These are phyloP conservation scores for Plumapathes pennacea DNA, from an alignment of 92 coral and sea anemone species.

Conservation along the genomic window DNA sequence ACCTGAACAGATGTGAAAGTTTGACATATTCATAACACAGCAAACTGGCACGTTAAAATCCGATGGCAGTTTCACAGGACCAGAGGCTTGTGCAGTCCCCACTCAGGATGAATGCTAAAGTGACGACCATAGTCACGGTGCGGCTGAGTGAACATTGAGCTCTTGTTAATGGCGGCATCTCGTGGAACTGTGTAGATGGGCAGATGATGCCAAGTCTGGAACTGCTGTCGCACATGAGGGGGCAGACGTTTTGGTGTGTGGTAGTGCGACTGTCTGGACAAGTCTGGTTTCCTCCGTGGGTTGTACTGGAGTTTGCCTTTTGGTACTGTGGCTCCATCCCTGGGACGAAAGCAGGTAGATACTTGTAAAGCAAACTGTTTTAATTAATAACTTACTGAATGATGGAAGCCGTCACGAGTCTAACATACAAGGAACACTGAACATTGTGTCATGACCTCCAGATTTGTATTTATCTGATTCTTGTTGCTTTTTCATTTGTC, in stretches of 20 bases:
- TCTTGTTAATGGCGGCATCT: conserved; percentile 67
- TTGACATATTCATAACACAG: too few species aligned
- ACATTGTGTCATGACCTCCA: too few species aligned
- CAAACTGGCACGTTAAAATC: too few species aligned
- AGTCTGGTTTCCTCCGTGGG: conserved; percentile 70
- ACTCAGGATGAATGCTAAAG: conserved; percentile 97
- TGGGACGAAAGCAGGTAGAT: conserved; percentile 18
- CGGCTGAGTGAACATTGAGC: conserved; percentile 88
- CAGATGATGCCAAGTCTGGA: conserved; percentile 97
- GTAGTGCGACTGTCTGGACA: conserved; percentile 59
- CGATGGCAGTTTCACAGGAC: conserved; percentile 21
- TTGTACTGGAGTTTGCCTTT: conserved; percentile 41
- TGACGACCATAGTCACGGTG: conserved; percentile 72
- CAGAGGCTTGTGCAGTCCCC: conserved; percentile 82
- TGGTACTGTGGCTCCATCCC: conserved; percentile 38
- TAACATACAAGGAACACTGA: too few species aligned
- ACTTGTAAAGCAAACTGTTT: too few species aligned
- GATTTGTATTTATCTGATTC: too few species aligned
- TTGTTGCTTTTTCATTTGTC: too few species aligned
- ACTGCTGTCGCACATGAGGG: conserved; percentile 62
- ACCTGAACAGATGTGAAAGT: too few species aligned
- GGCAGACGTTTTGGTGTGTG: conserved; percentile 53
- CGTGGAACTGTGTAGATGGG: conserved; percentile 70
- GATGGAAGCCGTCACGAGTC: too few species aligned
- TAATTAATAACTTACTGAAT: too few species aligned